Percentiles rank a stretch among this genome's conserved stretches.
These are phyloP conservation scores for Lamellibrachia satsuma DNA, from an alignment of 2,888 invertebrate genomes.

Conservation along the genomic window DNA sequence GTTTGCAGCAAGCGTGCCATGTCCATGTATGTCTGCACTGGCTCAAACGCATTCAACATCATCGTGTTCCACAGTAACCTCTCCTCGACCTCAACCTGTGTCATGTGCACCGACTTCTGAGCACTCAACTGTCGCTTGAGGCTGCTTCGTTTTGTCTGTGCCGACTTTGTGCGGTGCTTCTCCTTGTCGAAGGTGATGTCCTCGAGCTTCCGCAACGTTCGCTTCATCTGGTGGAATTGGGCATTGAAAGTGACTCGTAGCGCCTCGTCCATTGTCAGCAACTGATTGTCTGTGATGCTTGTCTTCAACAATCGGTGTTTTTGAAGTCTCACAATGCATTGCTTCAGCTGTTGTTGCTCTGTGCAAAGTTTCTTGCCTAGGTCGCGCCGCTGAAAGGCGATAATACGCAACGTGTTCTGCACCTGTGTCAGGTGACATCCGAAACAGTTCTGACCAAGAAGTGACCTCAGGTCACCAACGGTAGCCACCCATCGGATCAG, in stretches of 20 bases:
- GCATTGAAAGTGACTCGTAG: background rate
- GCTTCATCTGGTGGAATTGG: background rate
- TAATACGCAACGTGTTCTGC: background rate
- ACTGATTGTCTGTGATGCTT: background rate
- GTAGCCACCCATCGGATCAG: background rate
- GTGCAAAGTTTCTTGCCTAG: background rate
- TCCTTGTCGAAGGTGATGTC: background rate
- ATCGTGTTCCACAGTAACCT: background rate
- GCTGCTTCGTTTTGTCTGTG: background rate
- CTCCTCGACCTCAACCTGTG: background rate
- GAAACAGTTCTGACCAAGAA: background rate
- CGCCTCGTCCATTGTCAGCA: background rate
- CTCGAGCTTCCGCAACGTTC: background rate
- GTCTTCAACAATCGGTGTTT: background rate
- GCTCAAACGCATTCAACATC: background rate
- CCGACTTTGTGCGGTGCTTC: background rate
- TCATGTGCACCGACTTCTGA: background rate
- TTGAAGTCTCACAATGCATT: background rate
- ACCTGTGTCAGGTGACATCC: background rate
- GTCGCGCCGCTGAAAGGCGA: background rate
- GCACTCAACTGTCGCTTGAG: background rate
- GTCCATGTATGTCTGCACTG: background rate
- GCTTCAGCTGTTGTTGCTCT: background rate
- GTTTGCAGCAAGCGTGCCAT: background rate
- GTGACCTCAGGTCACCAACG: background rate